phyloP scores from a whole-genome alignment of 2,888 invertebrate genomes.

The Hoplodrina blanda region DNA sequence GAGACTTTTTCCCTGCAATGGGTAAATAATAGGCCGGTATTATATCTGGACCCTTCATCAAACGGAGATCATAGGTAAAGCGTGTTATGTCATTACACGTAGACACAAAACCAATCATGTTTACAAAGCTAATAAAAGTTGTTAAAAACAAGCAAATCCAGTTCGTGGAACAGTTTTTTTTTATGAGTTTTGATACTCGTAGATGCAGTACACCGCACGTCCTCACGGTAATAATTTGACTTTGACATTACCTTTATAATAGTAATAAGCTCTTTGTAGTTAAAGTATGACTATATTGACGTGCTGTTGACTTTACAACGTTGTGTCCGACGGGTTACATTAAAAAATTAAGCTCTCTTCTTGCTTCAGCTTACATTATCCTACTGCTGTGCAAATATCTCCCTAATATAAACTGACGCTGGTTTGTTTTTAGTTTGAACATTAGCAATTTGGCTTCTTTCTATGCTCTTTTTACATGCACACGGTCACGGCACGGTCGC shows the following conservation, averaged over 20 bases:
- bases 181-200: slow-evolving; percentile 3
- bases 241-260: not conserved
- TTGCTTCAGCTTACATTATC: not conserved
- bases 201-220: not conserved
- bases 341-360: too few species aligned
- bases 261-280: too few species aligned
- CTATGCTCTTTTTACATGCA: too few species aligned
- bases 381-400: not conserved
- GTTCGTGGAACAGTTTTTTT: slow-evolving; percentile 18
- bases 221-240: not conserved
- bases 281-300: too few species aligned
- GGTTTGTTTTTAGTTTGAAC: too few species aligned
- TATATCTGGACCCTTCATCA: not conserved
- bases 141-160: slow-evolving; percentile 42
- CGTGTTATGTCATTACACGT: not conserved
- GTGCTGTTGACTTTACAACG: too few species aligned
- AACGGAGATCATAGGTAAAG: not conserved
- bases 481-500: too few species aligned
- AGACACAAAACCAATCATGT: slow-evolving; percentile 26
- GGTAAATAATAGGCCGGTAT: too few species aligned
- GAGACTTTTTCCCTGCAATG: too few species aligned
- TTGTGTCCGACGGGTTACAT: not conserved
- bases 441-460: too few species aligned
- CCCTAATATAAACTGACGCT: not conserved
- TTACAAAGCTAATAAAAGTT: slow-evolving; percentile 48